phyloP scores from a whole-genome alignment of 2,888 invertebrate species.

The Cephus runcator region DNA sequence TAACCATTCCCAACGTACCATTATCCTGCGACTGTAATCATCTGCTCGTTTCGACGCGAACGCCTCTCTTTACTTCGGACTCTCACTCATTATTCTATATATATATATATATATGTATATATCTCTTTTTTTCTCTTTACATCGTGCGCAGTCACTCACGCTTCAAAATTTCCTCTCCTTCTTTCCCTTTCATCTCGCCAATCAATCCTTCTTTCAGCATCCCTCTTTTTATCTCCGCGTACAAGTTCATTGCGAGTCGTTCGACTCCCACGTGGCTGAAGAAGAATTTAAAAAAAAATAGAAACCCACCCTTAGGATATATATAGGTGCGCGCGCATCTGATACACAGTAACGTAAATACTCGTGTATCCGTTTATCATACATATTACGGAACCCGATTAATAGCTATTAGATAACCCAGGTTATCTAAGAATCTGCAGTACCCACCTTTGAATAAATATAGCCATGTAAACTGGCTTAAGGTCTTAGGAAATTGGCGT shows the following conservation, averaged over 20 bases:
- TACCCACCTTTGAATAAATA: not conserved
- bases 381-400: not conserved
- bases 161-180: not conserved
- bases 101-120: not conserved
- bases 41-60: conserved; percentile 45
- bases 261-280: not conserved
- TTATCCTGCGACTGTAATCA: conserved; percentile 50
- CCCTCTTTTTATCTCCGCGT: not conserved
- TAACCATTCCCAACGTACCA: conserved; percentile 41
- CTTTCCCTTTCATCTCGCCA: not conserved
- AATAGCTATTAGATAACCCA: not conserved
- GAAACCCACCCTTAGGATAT: not conserved
- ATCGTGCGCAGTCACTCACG: not conserved
- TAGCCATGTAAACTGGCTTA: not conserved
- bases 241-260: not conserved
- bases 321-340: not conserved
- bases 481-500: not conserved
- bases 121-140: not conserved
- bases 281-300: not conserved
- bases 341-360: not conserved
- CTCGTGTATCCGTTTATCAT: not conserved
- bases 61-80: conserved; percentile 1
- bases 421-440: not conserved
- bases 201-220: not conserved
- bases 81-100: not conserved